A percentile compares a stretch with the other conserved stretches of the same genome.
phyloP scores from a whole-genome alignment of 2,113 vertebrate genomes.

The Actenoides hombroni region DNA sequence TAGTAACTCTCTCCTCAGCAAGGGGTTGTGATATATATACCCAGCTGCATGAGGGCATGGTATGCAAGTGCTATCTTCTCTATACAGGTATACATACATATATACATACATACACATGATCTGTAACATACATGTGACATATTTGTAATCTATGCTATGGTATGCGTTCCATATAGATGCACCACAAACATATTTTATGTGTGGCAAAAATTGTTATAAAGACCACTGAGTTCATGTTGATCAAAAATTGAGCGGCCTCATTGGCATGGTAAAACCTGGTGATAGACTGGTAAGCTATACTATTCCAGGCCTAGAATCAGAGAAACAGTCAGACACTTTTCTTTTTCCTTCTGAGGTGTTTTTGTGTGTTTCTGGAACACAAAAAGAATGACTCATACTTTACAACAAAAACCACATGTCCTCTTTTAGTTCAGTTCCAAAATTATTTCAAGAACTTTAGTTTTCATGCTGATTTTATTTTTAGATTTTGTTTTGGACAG shows the following conservation, averaged over 20 bases:
- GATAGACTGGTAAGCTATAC: neutral
- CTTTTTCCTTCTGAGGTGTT: neutral
- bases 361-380: neutral
- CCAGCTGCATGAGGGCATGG: neutral
- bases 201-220: neutral
- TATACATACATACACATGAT: too few relatives aligned
- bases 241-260: neutral
- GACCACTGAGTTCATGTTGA: neutral
- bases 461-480: neutral
- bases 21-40: neutral
- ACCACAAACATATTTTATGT: rapidly evolving
- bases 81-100: neutral
- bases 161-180: neutral
- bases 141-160: neutral
- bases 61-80: neutral
- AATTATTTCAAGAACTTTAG: neutral
- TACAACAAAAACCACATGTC: neutral
- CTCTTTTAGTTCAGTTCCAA: neutral
- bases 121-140: neutral
- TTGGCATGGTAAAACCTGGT: neutral
- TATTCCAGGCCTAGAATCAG: neutral
- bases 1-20: neutral
- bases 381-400: neutral
- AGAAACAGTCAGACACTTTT: neutral
- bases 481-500: neutral